A percentile compares a stretch with the other conserved stretches of the same genome.
Evolutionary conservation across 2,888 invertebrate species (phyloP).

Genomic region (Chymomyza amoena): DNA sequence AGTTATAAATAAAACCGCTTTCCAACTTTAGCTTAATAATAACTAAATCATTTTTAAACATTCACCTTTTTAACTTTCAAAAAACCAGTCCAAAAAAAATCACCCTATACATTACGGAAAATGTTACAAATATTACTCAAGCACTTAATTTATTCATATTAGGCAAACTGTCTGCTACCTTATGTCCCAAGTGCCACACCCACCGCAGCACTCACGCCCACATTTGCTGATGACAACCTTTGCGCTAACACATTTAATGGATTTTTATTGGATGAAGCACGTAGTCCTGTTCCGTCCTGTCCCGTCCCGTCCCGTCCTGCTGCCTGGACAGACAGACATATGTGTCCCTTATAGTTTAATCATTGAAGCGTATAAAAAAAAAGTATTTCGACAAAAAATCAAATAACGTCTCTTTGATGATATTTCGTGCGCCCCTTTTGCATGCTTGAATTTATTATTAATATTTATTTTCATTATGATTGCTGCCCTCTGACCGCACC

Average conservation of each 20-base stretch:
- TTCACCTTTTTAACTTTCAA: no score
- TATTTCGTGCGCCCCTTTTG: neutral
- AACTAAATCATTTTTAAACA: no score
- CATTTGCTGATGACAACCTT: neutral
- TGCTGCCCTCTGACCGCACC: neutral
- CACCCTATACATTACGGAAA: neutral
- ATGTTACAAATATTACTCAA: constrained; percentile 38
- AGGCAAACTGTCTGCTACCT: constrained; percentile 4
- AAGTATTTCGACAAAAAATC: neutral
- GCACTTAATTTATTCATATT: constrained; percentile 55
- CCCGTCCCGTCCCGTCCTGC: no score
- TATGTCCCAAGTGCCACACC: neutral
- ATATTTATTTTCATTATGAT: constrained; percentile 25
- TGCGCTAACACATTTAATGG: neutral
- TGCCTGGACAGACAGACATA: neutral
- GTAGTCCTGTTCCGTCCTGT: no score
- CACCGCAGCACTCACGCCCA: neutral
- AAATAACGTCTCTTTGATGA: neutral
- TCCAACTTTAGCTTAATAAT: no score
- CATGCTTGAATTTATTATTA: constrained; percentile 14
- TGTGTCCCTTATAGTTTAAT: neutral
- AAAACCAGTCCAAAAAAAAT: constrained; percentile 1
- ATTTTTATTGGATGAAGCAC: neutral
- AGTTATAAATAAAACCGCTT: no score
- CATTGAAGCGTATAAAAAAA: neutral